Evolutionary conservation across 2,113 vertebrate genomes (phyloP), one percentile per base, ranked within the genome.

Genomic region (Bombycilla garrulus): DNA sequence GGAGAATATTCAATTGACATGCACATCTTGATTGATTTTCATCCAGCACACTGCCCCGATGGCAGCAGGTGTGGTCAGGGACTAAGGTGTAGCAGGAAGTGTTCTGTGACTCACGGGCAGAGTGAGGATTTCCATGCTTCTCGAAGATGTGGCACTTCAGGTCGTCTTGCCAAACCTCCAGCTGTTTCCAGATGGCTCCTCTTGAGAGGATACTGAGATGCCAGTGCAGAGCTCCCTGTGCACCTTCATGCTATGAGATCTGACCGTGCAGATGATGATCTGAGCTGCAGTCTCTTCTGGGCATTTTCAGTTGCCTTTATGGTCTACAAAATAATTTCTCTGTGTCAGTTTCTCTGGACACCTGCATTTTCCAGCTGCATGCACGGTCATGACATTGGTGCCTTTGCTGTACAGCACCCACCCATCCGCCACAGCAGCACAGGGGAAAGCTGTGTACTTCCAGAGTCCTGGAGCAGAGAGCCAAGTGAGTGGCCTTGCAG

Each of bases 211-310:
- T 28, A 1, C 64, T 26, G 76, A 62, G 82, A 22, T 6, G 8
- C 22, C 73, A n/a, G 31, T 5, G 31, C 40, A 61, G 50, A 81
- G 15, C 42, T 65, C 1, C 0, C 13, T n/a, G 25, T 51, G 69
- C 19, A 28, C 0, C 0, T 40, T 83, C 57, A 11, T 4, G 1
- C 66, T 51, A 35, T 3, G 0, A 18, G 17, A 35, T 14, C 71
- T 72, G 56, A 45, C 38, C 2, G 0, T 36, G 15, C 1, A 2
- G 33, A 25, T 31, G 60, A 4, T 40, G 56, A 29, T 70, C n/a
- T 60, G 57, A 25, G 35, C 72, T 70, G 54, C 11, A 15, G 10
- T 29, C 17, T 66, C 35, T 47, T 8, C 42, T 71, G 35, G n/a
- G 28, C 44, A 15, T 70, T 91, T 81, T 62, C 70, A 29, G 33